phyloP scores from a whole-genome alignment of 2,797 vertebrate genomes.

The Falco cherrug region DNA sequence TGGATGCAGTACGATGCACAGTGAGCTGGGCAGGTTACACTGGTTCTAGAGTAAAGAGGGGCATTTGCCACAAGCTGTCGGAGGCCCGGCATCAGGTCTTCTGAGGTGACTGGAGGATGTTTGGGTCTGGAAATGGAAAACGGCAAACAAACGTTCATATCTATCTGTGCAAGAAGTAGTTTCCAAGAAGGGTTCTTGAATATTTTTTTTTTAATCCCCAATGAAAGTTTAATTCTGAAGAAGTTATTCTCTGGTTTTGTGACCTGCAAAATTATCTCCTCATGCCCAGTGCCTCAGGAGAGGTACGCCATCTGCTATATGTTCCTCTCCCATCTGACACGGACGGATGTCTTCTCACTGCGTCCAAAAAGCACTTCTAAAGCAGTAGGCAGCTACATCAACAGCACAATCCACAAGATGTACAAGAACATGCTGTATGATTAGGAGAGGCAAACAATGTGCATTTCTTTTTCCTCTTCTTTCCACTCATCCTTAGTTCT shows the following conservation, averaged over 20 bases:
- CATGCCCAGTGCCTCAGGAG: accelerated
- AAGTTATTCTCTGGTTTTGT: neutral
- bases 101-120: neutral
- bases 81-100: accelerated
- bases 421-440: neutral
- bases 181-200: neutral
- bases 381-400: neutral
- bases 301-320: neutral
- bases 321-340: neutral
- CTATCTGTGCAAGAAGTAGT: neutral
- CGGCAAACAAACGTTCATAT: neutral
- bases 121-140: neutral
- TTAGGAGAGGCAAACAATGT: neutral
- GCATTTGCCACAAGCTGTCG: neutral
- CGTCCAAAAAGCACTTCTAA: accelerated
- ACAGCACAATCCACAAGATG: neutral
- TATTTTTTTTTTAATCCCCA: neutral
- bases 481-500: neutral
- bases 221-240: neutral
- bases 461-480: neutral
- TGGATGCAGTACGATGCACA: neutral
- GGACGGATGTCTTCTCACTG: neutral
- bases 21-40: neutral
- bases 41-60: neutral
- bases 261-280: constrained; percentile 14